phyloP scores from a whole-genome alignment of 2,797 vertebrate species.

The Sarcophilus harrisii region DNA sequence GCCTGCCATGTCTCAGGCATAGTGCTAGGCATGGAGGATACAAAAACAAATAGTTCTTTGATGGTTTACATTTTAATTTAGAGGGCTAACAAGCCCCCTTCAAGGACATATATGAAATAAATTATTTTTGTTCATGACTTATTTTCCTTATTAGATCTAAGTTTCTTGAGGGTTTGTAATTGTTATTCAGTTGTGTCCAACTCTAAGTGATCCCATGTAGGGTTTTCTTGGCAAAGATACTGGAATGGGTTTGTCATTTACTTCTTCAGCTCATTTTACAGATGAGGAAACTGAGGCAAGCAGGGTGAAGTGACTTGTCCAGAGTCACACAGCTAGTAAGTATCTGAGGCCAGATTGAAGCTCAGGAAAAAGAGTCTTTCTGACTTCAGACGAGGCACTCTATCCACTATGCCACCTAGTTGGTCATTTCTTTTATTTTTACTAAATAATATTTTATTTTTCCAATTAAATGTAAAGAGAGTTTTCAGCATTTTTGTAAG shows the following conservation, averaged over 20 bases:
- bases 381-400: not conserved
- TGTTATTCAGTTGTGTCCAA: not conserved
- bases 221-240: not conserved
- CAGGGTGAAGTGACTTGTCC: not conserved
- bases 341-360: not conserved
- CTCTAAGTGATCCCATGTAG: not conserved
- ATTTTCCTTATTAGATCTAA: not conserved
- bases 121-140: not conserved
- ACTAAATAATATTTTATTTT: too few relatives aligned
- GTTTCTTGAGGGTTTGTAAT: not conserved
- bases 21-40: not conserved
- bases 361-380: not conserved
- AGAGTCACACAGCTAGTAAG: not conserved
- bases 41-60: not conserved
- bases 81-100: not conserved
- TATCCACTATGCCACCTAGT: not conserved
- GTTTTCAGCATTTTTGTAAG: too few relatives aligned
- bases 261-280: not conserved
- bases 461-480: too few relatives aligned
- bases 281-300: not conserved
- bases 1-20: not conserved
- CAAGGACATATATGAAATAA: not conserved
- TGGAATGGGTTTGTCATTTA: not conserved
- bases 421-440: too few relatives aligned
- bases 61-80: not conserved